These are phyloP conservation scores for Pipistrellus kuhlii DNA, from an alignment of 2,797 vertebrate genomes.

Conservation along the genomic window DNA sequence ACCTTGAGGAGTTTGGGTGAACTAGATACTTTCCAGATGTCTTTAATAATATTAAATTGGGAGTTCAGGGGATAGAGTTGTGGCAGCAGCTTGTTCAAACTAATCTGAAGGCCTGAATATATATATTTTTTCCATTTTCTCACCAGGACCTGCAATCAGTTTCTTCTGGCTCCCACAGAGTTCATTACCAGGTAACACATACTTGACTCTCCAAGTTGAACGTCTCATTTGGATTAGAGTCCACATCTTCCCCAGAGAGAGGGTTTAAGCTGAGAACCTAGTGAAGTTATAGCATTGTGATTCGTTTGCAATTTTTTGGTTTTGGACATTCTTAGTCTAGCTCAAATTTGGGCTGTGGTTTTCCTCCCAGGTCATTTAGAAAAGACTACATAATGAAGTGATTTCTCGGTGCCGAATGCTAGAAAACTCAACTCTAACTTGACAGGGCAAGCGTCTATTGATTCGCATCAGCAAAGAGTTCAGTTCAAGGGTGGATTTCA, in stretches of 20 bases:
- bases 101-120: conserved; percentile 31
- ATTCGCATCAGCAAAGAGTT: not conserved
- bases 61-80: not conserved
- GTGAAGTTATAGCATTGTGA: not conserved
- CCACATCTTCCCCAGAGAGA: not conserved
- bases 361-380: conserved; percentile 18
- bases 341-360: not conserved
- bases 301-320: conserved; percentile 21
- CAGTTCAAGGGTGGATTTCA: not conserved
- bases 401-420: not conserved
- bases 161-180: conserved; percentile 91
- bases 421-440: not conserved
- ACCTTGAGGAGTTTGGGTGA: conserved; percentile 1
- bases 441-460: not conserved
- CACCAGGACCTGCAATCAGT: conserved; percentile 88
- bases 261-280: not conserved
- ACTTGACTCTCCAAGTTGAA: conserved; percentile 7
- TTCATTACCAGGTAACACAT: conserved; percentile 96
- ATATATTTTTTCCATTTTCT: conserved; percentile 60
- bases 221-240: conserved; percentile 26
- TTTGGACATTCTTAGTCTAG: not conserved
- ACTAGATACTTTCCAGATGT: conserved; percentile 25
- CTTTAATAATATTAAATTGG: not conserved
- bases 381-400: not conserved
- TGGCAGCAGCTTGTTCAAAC: conserved; percentile 23